Conservation (phyloP, 2,113 vertebrate genomes). For the Castor canadensis region DNA sequence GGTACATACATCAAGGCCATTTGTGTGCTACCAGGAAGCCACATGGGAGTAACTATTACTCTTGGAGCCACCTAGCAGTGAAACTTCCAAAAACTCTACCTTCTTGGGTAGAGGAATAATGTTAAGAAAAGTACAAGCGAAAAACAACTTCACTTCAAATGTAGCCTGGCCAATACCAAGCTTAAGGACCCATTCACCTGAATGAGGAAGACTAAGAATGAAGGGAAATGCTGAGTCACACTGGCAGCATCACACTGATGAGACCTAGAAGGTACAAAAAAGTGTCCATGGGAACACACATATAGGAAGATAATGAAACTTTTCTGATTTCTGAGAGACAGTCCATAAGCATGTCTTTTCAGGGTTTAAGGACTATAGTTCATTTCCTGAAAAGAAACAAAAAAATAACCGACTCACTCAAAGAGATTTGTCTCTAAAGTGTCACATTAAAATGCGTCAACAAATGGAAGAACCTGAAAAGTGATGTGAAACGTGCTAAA, state of each 20-base stretch:
- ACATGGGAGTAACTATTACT: background rate
- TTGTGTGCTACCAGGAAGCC: background rate
- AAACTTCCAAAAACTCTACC: background rate
- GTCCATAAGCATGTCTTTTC: constrained; percentile 42
- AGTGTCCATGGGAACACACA: background rate
- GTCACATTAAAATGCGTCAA: background rate
- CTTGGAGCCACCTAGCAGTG: background rate
- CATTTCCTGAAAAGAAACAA: constrained; percentile 50
- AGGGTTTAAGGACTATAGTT: background rate
- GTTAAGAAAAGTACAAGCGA: background rate
- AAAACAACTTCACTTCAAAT: background rate
- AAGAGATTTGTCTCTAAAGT: background rate
- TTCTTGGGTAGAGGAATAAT: background rate
- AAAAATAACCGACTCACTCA: background rate
- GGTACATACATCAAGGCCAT: background rate
- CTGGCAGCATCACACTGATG: accelerated
- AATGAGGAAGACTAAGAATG: background rate
- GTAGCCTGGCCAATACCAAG: background rate
- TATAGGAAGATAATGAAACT: constrained; percentile 42
- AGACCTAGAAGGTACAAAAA: background rate
- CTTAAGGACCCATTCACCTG: background rate
- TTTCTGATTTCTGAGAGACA: background rate
- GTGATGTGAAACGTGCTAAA: constrained; percentile 12
- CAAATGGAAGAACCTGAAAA: constrained; percentile 33
- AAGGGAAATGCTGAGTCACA: background rate